Evolutionary conservation across 2,888 invertebrate species (phyloP).

Genomic region (Campoplex nolae): DNA sequence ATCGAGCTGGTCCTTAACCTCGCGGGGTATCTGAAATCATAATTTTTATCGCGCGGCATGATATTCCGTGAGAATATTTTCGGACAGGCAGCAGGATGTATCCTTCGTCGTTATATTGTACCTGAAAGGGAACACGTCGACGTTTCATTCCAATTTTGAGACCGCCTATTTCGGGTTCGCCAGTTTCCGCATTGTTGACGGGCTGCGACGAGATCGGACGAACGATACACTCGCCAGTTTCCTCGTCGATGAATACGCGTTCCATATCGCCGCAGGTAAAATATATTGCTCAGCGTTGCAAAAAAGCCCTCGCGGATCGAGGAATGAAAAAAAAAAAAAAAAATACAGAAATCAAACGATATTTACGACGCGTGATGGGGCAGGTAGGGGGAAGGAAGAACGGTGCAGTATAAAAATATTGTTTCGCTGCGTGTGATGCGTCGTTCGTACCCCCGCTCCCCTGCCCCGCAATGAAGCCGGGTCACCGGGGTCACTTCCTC

Average conservation of each 20-base stretch:
- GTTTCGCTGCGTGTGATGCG: not conserved
- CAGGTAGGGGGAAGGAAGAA: not conserved
- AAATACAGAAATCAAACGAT: not conserved
- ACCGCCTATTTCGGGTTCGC: slow-evolving; percentile 77
- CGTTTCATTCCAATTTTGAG: slow-evolving; percentile 59
- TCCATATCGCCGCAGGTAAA: slow-evolving; percentile 68
- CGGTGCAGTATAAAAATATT: not conserved
- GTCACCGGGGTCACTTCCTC: slow-evolving; percentile 80
- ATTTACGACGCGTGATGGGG: not conserved
- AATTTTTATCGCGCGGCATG: too few relatives aligned
- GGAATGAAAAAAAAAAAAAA: not conserved
- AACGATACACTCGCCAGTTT: slow-evolving; percentile 79
- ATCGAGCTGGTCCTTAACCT: slow-evolving; percentile 73
- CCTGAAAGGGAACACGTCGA: slow-evolving; percentile 79
- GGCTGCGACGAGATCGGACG: slow-evolving; percentile 52
- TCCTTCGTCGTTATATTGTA: slow-evolving; percentile 53
- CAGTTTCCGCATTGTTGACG: slow-evolving; percentile 80
- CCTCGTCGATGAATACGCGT: slow-evolving; percentile 77
- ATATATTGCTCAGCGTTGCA: not conserved
- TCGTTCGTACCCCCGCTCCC: not conserved
- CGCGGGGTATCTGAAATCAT: slow-evolving; percentile 78
- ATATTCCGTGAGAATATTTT: not conserved
- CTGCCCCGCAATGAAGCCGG: slow-evolving; percentile 17
- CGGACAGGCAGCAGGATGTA: not conserved
- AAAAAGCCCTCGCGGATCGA: not conserved